phyloP scores from a whole-genome alignment of 1,140 invertebrate genomes.

The Aphis craccivora region DNA sequence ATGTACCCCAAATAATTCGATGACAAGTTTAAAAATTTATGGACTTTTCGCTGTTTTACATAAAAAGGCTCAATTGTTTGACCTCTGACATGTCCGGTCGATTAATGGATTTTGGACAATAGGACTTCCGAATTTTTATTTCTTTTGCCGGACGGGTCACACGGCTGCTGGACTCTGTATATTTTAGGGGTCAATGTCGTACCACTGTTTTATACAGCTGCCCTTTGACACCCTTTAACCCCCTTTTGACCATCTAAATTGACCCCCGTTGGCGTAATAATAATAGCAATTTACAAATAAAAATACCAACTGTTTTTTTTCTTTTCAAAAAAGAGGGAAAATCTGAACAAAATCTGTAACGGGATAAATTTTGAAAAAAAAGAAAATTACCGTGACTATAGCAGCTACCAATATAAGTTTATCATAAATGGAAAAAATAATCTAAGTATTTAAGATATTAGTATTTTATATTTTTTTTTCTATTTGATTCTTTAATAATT shows the following conservation, averaged over 20 bases:
- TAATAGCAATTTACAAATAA: slow-evolving; percentile 58
- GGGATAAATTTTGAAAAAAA: slow-evolving; percentile 3
- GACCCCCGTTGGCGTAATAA: slow-evolving; percentile 53
- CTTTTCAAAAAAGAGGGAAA: slow-evolving; percentile 44
- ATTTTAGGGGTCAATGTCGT: slow-evolving; percentile 53
- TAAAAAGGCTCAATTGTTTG: slow-evolving; percentile 57
- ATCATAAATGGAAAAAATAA: neutral
- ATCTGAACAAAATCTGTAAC: slow-evolving; percentile 22
- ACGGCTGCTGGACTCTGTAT: slow-evolving; percentile 52
- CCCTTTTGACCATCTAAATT: slow-evolving; percentile 53
- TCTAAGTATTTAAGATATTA: neutral
- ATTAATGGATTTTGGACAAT: slow-evolving; percentile 57
- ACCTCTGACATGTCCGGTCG: slow-evolving; percentile 58
- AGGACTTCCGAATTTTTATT: slow-evolving; percentile 58
- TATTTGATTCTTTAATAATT: neutral
- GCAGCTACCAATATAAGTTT: neutral
- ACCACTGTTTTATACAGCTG: slow-evolving; percentile 58
- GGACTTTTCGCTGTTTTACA: slow-evolving; percentile 58
- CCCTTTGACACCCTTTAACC: slow-evolving; percentile 57
- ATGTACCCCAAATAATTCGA: slow-evolving; percentile 51
- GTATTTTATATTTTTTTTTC: neutral
- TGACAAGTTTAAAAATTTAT: slow-evolving; percentile 58
- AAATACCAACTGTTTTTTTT: slow-evolving; percentile 55
- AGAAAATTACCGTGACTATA: neutral
- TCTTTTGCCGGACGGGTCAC: slow-evolving; percentile 56